Base-by-base conservation (phyloP, 2,797 vertebrate species). In the Manis crassicaudata region DNA sequence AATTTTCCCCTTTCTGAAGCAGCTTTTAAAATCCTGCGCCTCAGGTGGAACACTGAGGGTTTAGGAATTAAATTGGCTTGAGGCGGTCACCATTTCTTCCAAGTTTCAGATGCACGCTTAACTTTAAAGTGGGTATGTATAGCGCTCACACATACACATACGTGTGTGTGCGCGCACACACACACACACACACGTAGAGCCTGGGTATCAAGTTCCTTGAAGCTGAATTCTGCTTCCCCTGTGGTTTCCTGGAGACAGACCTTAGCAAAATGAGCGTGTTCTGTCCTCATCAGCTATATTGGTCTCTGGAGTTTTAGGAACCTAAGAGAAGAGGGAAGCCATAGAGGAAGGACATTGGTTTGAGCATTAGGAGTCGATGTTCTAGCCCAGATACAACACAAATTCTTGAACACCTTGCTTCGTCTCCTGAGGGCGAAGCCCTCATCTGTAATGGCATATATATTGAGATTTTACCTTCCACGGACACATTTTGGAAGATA, bases 1-100 rank as follows among this genome's bases (percentile, higher is more conserved):
- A 95, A 68, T 18, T 89, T 85, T 54, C 68, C 29, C 27, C 46
- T 86, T 95, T 90, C 58, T 82, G 5, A 37, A 91, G 81, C 68
- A 95, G 95, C 68, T 96, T 97, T 82, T 14, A 96, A 89, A 90
- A 80, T 29, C 92, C 63, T 56, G 20, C 63, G 62, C 76, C 90
- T 89, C 63, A 35, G 58, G 60, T 56, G 46, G 65, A 90, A 60
- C 23, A 35, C 62, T 29, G 54, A 95, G n/a, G 90, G 50, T 50
- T 89, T 67, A 60, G 40, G 81, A 73, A 93, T 68, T 32, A 72
- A 89, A 72, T 56, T 77, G 92, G 77, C 81, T 23, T 14, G n/a
- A 84, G 32, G 37, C 21, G 88, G 67, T 89, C 68, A 23, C 29
- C 1, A 5, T 82, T 75, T 85, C 95, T 88, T 62, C 29, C 20